A percentile compares a stretch with the other conserved stretches of the same genome.
Conservation (phyloP, 2,797 vertebrate species). For the Manis javanica region DNA sequence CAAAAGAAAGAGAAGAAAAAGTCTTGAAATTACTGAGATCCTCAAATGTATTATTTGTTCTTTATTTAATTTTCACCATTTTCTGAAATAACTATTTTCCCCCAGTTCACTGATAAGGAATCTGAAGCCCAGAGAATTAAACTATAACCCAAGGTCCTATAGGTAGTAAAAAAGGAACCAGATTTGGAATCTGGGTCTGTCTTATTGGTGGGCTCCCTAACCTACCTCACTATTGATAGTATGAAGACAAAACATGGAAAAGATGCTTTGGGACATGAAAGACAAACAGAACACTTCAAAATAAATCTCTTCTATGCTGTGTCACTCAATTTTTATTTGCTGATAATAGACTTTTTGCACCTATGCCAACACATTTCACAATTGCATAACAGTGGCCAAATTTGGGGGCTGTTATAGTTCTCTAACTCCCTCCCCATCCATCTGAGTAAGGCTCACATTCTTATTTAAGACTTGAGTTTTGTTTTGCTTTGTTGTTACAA, state of each 20-base stretch:
- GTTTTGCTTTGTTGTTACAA: conserved; percentile 43
- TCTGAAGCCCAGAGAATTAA: neutral
- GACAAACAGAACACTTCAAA: conserved; percentile 18
- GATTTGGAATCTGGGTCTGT: neutral
- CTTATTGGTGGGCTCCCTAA: neutral
- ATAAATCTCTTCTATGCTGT: neutral
- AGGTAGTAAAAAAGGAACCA: neutral
- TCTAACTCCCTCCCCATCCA: neutral
- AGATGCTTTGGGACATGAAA: neutral
- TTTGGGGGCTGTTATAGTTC: neutral
- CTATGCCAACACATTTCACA: conserved; percentile 6
- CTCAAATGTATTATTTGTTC: neutral
- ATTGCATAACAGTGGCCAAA: neutral
- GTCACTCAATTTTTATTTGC: conserved; percentile 29
- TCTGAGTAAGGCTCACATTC: neutral
- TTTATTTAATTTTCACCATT: neutral
- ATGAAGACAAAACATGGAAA: neutral
- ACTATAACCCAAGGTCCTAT: neutral
- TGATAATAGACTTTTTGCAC: neutral
- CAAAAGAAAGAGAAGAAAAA: neutral
- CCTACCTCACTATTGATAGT: neutral
- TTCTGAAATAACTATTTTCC: neutral
- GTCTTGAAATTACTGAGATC: conserved; percentile 16
- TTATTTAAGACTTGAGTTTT: conserved; percentile 30
- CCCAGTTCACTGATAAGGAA: neutral